phyloP scores from a whole-genome alignment of 2,888 invertebrate species.

The Calameuta idolon region DNA sequence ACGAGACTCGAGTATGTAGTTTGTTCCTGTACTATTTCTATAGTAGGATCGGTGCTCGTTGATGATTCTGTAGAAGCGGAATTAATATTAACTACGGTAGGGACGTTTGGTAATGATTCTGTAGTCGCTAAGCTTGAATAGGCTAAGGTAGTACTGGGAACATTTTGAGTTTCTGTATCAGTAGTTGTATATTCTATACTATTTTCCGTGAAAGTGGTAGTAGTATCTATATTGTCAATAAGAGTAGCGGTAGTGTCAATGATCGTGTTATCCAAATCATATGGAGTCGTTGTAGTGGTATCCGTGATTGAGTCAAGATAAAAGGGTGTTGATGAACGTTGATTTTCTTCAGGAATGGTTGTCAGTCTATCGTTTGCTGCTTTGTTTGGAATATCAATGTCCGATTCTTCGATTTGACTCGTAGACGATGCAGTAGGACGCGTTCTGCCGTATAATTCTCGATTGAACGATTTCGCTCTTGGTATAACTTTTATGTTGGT shows the following conservation, averaged over 20 bases:
- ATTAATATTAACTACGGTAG: not conserved
- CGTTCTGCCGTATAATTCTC: slow-evolving; percentile 29
- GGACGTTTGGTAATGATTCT: not conserved
- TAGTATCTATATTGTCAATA: not conserved
- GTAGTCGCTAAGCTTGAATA: not conserved
- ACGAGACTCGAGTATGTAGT: not conserved
- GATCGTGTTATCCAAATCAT: not conserved
- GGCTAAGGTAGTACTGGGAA: not conserved
- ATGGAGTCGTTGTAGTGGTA: not conserved
- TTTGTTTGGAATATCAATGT: not conserved
- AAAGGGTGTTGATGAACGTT: not conserved
- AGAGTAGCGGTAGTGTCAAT: not conserved
- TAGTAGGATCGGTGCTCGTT: not conserved
- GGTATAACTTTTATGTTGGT: slow-evolving; percentile 47
- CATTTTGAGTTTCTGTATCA: not conserved
- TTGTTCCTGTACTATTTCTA: not conserved
- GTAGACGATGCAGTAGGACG: not conserved
- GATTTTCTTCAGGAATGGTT: not conserved
- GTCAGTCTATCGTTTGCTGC: not conserved
- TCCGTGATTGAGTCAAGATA: not conserved
- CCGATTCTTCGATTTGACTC: not conserved
- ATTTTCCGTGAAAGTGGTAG: not conserved
- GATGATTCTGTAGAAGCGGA: not conserved
- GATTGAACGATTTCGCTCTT: slow-evolving; percentile 21
- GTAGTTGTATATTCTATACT: not conserved